Base-by-base conservation (phyloP, 1,140 invertebrate genomes). In the Trachymyrmex cornetzi region DNA sequence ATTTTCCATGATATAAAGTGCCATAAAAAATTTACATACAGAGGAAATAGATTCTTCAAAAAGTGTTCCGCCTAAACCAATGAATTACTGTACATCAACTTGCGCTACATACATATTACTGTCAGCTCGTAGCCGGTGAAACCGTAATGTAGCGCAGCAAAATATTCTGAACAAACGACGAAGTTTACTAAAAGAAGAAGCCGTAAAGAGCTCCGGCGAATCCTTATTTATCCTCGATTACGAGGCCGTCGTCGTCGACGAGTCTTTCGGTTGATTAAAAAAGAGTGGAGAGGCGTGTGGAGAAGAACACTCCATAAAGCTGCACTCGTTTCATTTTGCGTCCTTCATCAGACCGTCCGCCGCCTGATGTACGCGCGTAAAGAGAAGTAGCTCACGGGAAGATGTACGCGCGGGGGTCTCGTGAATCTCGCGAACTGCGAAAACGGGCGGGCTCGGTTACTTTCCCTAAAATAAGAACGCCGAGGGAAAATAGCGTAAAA, bases 141-240 rank as follows among this genome's bases (percentile, higher is more conserved):
- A 72, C 22, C 22, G 50, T 63, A 75, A 84, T 22, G 80, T 34
- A 24, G 80, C 67, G 19, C 53, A 12, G 80, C 38, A 22, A 84
- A 84, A 75, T 75, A 75, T 84, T 63, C 72, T 14, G 80, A 61
- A 72, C 69, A 50, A 84, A 75, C 69, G 55, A 55, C 80, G 16
- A 61, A 74, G 55, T 82, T 82, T 74, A 63, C 69, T 57, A 81
- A 81, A 79, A 61, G 50, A 79, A 85, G 30, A 79, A 64, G 44
- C 30, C 61, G 59, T 61, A 61, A 84, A 75, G 44, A 74, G 55
- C 64, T 67, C 34, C 80, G 69, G n/a, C 48, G 80, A 75, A 75
- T 74, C 80, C 80, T 84, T 75, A 84, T 84, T 84, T 84, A 84
- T 84, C 80, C 80, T 48, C 80, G 80, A 84, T 84, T 84, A 84